Conservation (phyloP, 2,888 invertebrate species). For the Euclidia mi region DNA sequence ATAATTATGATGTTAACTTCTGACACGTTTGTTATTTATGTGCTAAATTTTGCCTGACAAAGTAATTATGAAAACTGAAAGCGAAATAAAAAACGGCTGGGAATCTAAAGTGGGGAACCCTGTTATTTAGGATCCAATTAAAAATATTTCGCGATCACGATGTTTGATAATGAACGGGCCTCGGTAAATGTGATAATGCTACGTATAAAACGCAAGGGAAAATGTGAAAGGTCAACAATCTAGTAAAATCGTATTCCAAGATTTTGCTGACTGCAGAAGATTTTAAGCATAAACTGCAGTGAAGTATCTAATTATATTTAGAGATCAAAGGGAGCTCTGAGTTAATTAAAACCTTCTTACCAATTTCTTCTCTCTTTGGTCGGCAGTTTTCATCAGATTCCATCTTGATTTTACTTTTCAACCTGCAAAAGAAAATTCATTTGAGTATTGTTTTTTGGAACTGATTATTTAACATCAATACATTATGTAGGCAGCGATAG, state of each 20-base stretch:
- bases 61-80: not conserved
- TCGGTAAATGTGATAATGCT: not conserved
- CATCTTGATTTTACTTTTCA: conserved; percentile 78
- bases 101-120: not conserved
- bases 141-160: too few species aligned
- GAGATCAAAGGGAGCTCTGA: not conserved
- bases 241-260: too few species aligned
- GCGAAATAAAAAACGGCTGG: too few species aligned
- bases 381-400: conserved; percentile 76
- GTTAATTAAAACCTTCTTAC: conserved; percentile 65
- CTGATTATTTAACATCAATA: too few species aligned
- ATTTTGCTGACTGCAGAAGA: too few species aligned
- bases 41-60: conserved; percentile 21
- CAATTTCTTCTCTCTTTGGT: conserved; percentile 73
- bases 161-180: too few species aligned
- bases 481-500: too few species aligned
- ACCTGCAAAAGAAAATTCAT: conserved; percentile 75
- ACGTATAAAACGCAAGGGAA: conserved; percentile 3
- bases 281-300: too few species aligned
- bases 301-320: too few species aligned
- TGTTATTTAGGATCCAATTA: too few species aligned
- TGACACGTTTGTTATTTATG: conserved; percentile 16
- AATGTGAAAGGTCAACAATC: too few species aligned
- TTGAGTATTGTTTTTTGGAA: too few species aligned
- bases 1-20: conserved; percentile 23